Evolutionary conservation across 2,888 invertebrate species (phyloP), one percentile per base, ranked within the genome.

Genomic region (Cerceris ruficornis): DNA sequence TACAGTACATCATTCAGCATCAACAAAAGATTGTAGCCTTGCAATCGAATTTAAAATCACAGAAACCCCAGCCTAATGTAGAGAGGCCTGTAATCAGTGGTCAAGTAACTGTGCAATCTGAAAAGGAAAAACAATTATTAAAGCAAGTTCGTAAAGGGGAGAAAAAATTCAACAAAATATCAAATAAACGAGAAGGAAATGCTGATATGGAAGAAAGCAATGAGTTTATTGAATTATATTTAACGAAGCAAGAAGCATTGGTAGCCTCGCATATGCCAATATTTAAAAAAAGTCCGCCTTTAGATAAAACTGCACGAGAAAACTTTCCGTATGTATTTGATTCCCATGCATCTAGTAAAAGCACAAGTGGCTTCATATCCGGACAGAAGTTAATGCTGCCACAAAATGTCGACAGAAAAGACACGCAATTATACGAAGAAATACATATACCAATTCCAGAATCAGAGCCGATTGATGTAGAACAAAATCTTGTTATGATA

Each of bases 241-340:
- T 94, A n/a, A 94, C 93, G 82, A 93, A 94, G 72, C 87, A 91
- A 66, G 89, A 91, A 82, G 90, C 88, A 57, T 75, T 90, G n/a
- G 76, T 83, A 73, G 94, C 94, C 0, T 93, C 93, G 15, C 92
- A 93, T 73, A 93, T 93, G 78, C 94, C 94, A 82, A 92, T 94
- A 66, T 87, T 94, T 64, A 88, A 94, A 59, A 92, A 92, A 79
- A 92, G 90, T 0, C 86, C 92, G 49, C 86, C 91, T 52, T 90
- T 85, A 55, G 92, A 93, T 59, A 85, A 89, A 11, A 55, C 60
- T 7, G 59, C 60, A 43, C 93, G 93, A 90, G 94, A 95, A 80
- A 94, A 94, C 17, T 98, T 95, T 92, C 98, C 98, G 0, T 96
- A 96, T 92, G 98, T 98, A 0, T 98, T 96, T 91, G 98, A 98